phyloP scores from a whole-genome alignment of 2,888 invertebrate genomes.

The Mimachlamys varia region DNA sequence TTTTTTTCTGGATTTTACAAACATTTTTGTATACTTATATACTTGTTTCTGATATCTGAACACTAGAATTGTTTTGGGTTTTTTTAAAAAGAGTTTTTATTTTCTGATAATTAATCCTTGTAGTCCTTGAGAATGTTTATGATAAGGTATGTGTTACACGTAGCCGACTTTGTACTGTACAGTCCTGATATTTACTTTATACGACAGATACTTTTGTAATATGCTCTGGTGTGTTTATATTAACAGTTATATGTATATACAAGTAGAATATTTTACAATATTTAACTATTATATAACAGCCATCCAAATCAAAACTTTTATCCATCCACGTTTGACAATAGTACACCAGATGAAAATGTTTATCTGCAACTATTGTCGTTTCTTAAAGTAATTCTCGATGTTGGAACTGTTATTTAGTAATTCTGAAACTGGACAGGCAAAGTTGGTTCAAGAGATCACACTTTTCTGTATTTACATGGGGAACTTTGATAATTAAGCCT shows the following conservation, averaged over 20 bases:
- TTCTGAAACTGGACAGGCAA: background rate
- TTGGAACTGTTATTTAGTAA: background rate
- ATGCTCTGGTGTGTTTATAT: background rate
- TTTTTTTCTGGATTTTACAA: background rate
- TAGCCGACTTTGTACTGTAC: background rate
- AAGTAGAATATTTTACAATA: background rate
- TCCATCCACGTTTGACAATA: background rate
- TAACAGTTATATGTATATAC: background rate
- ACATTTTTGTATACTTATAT: background rate
- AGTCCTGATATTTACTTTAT: background rate
- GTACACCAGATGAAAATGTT: background rate
- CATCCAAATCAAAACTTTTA: constrained; percentile 4
- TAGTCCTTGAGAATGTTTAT: background rate
- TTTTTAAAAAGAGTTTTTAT: background rate
- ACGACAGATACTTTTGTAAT: too few species aligned
- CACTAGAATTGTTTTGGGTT: background rate
- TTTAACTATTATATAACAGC: background rate
- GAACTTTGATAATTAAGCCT: too few species aligned
- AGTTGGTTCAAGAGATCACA: background rate
- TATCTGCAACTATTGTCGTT: background rate
- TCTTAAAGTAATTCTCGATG: background rate
- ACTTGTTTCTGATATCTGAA: background rate
- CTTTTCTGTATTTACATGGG: too few species aligned
- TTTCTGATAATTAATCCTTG: background rate
- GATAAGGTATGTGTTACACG: too few species aligned